Base-by-base conservation (phyloP, 2,113 vertebrate genomes). In the Buteo buteo region DNA sequence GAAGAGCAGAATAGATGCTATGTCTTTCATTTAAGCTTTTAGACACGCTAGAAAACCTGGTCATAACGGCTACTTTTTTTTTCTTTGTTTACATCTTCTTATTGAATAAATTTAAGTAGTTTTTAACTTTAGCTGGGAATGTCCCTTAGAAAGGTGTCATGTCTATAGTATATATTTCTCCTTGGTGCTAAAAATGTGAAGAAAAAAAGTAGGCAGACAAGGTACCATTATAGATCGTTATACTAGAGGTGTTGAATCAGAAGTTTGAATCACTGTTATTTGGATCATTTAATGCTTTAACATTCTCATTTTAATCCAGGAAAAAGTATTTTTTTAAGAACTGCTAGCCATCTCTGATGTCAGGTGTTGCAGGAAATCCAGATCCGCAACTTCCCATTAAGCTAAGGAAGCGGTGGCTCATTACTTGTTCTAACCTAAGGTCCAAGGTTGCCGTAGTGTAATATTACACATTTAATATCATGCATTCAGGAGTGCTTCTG, bases 321-420 rank as follows among this genome's bases (percentile, higher is more conserved):
- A 52, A 67, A n/a, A 83, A 36, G 25, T 49, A 14, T 82, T 91
- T 57, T n/a, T n/a, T 86, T 59, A 50, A 32, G 65, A 49, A 6
- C 59, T 59, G 32, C 16, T 57, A 26, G 44, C 59, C 3, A 1
- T 42, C 44, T 70, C 3, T 71, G 34, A 21, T 86, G 25, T 17
- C n/a, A 14, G n/a, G 42, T 28, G 47, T 58, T 90, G 82, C 0
- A 2, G 61, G 66, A 94, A 61, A 42, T 91, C 44, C 65, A 82
- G 86, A 52, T 49, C 31, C 0, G 1, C 45, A 61, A 13, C 28
- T 92, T 84, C 38, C 38, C 24, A 0, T 66, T 45, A 47, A 20
- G 38, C 32, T 29, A 0, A 47, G 54, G 50, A 44, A 73, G 44
- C 0, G 0, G 28, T 31, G 54, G 61, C 54, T 96, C 36, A 0